Evolutionary conservation across 2,888 invertebrate species (phyloP), one percentile per base, ranked within the genome.

Genomic region (Chalcosyrphus nemorum): DNA sequence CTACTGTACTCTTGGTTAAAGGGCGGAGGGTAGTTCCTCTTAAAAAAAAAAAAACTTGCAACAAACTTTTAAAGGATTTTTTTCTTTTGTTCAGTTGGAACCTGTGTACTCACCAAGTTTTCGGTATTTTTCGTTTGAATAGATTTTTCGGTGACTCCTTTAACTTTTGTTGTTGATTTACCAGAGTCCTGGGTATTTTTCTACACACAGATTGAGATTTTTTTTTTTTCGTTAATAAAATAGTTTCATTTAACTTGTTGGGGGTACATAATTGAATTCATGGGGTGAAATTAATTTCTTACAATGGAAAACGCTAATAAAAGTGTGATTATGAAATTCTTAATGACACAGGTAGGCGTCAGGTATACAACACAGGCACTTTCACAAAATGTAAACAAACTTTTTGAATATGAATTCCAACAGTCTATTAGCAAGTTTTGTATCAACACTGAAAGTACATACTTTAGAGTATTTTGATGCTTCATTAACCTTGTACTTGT

Each of bases 111-210:
- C 90, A 91, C 91, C 91, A 87, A 88, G 86, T 89, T 88, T 81
- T 89, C 89, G 86, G 87, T 86, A 84, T 90, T 90, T 87, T 89
- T 90, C 87, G 89, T 90, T 88, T 89, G 89, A 87, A 90, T 87
- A 88, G 87, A 87, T 86, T 89, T 89, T 87, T 90, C 89, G 87
- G 87, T 88, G 86, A 89, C 88, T 88, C 87, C 74, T 74, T 76
- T 86, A 74, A 68, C 68, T 81, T 84, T 78, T 78, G 77, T 66
- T 81, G 75, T 63, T 61, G 63, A 50, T 81, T 86, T 82, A 75
- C 80, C 68, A 45, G 66, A 78, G 63, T 84, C 80, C 74, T 81
- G 80, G n/a, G 74, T 71, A 66, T 68, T 77, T 59, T 74, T 81
- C 72, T 74, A 56, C 65, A 56, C 65, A 63, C 41, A 76, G 27